Percentiles rank a stretch among this genome's conserved stretches.
phyloP scores from a whole-genome alignment of 2,113 vertebrate genomes.

The Nestor notabilis region DNA sequence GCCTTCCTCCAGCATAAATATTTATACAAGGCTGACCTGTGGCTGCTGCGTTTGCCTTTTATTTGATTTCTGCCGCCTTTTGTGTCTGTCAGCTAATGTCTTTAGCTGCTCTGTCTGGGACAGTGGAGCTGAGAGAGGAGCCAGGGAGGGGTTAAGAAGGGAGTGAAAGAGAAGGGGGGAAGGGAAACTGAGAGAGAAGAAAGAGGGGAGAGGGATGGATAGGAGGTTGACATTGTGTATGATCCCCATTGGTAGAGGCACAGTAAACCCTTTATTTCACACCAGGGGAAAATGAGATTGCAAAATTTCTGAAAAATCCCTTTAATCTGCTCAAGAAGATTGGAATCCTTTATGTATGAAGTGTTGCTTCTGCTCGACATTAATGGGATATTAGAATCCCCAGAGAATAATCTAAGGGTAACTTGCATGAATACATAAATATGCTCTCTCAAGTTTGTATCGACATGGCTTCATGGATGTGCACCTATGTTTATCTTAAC shows the following conservation, averaged over 20 bases:
- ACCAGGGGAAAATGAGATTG: not conserved
- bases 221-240: not conserved
- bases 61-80: slow-evolving; percentile 85
- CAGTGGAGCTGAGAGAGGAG: slow-evolving; percentile 68
- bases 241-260: not conserved
- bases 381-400: not conserved
- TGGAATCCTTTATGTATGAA: not conserved
- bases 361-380: not conserved
- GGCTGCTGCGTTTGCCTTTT: slow-evolving; percentile 79
- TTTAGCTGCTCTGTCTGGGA: slow-evolving; percentile 75
- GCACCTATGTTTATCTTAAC: not conserved
- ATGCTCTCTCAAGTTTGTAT: not conserved
- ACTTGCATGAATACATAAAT: not conserved
- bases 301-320: not conserved
- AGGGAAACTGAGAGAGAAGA: not conserved
- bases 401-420: not conserved
- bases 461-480: not conserved
- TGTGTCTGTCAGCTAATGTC: slow-evolving; percentile 79
- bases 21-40: slow-evolving; percentile 83
- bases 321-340: not conserved
- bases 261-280: not conserved
- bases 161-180: not conserved
- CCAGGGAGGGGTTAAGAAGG: slow-evolving; percentile 20
- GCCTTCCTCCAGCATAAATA: slow-evolving; percentile 83
- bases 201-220: not conserved